phyloP scores from a whole-genome alignment of 2,113 vertebrate species.

The Fulmarus glacialis region DNA sequence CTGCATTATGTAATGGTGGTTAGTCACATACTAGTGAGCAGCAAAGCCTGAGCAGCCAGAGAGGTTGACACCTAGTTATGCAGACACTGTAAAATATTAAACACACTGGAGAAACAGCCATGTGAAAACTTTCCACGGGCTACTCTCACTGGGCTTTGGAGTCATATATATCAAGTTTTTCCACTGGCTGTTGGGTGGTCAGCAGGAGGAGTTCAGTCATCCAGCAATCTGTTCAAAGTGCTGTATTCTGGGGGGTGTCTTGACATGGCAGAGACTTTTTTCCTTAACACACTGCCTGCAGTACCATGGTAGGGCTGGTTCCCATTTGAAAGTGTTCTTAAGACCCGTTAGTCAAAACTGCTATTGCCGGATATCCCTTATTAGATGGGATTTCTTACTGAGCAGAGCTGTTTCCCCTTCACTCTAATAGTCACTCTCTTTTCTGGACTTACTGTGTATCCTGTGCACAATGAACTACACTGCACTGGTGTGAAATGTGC shows the following conservation, averaged over 20 bases:
- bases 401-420: neutral
- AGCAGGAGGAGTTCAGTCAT: neutral
- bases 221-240: neutral
- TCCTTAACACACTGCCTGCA: neutral
- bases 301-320: neutral
- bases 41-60: neutral
- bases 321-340: neutral
- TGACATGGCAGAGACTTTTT: neutral
- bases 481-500: neutral
- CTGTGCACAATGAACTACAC: neutral
- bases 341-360: neutral
- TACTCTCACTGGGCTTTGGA: neutral
- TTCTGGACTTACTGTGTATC: neutral
- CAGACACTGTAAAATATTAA: conserved; percentile 6
- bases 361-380: neutral
- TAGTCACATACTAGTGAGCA: neutral
- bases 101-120: neutral
- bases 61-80: neutral
- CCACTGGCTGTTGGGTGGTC: neutral
- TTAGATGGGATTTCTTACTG: neutral
- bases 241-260: neutral
- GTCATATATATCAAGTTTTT: neutral
- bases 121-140: neutral
- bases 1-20: neutral
- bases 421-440: neutral